Evolutionary conservation across 2,888 invertebrate species (phyloP), one percentile per base, ranked within the genome.

Genomic region (Eilema griseolum): DNA sequence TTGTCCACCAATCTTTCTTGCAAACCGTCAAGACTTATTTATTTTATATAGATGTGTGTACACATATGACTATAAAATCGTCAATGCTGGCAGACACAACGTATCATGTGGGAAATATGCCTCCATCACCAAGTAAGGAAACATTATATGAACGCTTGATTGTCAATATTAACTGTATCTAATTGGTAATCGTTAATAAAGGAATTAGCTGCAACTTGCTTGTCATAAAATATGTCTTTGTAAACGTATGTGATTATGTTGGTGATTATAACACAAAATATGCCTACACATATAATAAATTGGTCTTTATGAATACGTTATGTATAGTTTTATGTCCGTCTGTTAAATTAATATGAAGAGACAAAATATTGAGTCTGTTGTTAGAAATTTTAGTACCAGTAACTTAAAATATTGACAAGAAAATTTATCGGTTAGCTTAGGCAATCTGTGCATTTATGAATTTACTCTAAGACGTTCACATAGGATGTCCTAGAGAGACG

Each of bases 81-180:
- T 70, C 66, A 61, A 70, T 82, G 75, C 67, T 74, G 77, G 78
- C 81, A 80, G 72, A 76, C 81, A 85, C 81, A 86, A 77, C 67
- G 77, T 80, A 83, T 86, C 86, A 88, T 86, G 84, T 88, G 88
- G 82, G 88, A 88, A 88, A 88, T 83, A 86, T 87, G 83, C 81
- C 68, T 69, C 81, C 79, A 74, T 69, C 67, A 64, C 82, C 82
- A 75, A 78, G 79, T 82, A 86, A 83, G 84, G 85, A 83, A 85
- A 79, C 72, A 75, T 79, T 77, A 78, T 73, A 73, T 76, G 72
- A 70, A 80, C 74, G 73, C 66, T 71, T 71, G 74, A 78, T 71
- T 79, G 75, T 71, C 74, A 75, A 73, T 82, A 77, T 79, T 82
- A 67, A 66, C 75, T 77, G 69, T 77, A 73, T 75, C 67, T 77